Conservation (phyloP, 2,113 vertebrate species). For the Catharus bicknelli region DNA sequence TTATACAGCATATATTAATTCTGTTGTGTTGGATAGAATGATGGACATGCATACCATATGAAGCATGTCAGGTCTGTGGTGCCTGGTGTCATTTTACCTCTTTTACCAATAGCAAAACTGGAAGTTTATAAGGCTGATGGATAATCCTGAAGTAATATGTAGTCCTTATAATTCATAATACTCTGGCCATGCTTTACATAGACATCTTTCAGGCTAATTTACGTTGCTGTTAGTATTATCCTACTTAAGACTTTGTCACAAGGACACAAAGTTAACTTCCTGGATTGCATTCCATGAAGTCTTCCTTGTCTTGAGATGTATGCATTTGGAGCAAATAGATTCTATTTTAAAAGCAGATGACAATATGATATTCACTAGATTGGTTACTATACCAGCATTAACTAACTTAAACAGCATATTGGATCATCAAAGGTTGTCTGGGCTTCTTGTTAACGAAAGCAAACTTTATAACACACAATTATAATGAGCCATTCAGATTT, state of each 20-base stretch:
- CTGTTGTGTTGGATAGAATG: background rate
- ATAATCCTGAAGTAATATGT: background rate
- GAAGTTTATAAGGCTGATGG: background rate
- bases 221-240: background rate
- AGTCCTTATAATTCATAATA: background rate
- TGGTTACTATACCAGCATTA: background rate
- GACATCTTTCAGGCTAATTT: background rate
- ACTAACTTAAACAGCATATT: background rate
- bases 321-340: background rate
- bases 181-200: background rate
- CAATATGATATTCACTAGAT: background rate
- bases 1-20: background rate
- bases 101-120: background rate
- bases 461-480: background rate
- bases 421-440: background rate
- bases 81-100: background rate
- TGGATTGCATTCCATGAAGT: background rate
- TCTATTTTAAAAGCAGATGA: background rate
- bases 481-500: slow-evolving; percentile 39
- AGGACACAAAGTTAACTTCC: background rate
- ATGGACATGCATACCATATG: background rate
- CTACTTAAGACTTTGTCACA: background rate
- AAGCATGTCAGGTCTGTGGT: background rate
- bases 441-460: slow-evolving; percentile 9
- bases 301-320: background rate